Evolutionary conservation across 2,113 vertebrate genomes (phyloP), one percentile per base, ranked within the genome.

Genomic region (Hylia prasina): DNA sequence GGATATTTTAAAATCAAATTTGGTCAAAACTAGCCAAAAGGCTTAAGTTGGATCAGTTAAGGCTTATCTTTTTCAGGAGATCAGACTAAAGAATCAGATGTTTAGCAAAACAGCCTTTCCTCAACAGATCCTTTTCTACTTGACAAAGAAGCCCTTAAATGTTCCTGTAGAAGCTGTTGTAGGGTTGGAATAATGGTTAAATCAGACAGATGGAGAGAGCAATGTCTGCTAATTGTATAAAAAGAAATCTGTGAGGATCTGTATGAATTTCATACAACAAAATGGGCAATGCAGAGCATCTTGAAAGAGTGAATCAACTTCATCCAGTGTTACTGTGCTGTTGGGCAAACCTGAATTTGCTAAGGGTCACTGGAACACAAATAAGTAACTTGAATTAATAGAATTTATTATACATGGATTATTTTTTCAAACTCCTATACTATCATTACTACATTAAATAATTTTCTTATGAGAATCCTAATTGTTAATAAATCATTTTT

Each of bases 371-470:
- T 50, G 79, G 40, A 78, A 95, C 54, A 78, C 9, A 25, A 71
- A 95, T n/a, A 95, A 96, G 58, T 82, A 83, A 82, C 35, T 31
- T 47, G 19, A 84, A 89, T 92, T 86, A 95, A 92, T 93, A 65
- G 47, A 91, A 83, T 91, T 56, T 83, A 12, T 88, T 88, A 60
- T 40, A 20, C 16, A 24, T 54, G 39, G 54, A 11, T 50, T 81
- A 48, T 35, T 65, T 85, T 86, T 33, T 48, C 17, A 17, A 53
- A 24, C 24, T n/a, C 10, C 13, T 70, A 44, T 58, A 50, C 12
- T 47, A 47, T 37, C 21, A 33, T 57, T 57, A 53, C 63, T 56
- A 42, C 78, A 81, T 51, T 63, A 80, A 61, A 51, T 44, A 76
- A 42, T 81, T 84, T 93, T 78, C n/a, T 85, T 44, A 13, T 56